Percentiles rank a stretch among this genome's conserved stretches.
Conservation (phyloP, 2,113 vertebrate genomes). For the Lasiurus cinereus region DNA sequence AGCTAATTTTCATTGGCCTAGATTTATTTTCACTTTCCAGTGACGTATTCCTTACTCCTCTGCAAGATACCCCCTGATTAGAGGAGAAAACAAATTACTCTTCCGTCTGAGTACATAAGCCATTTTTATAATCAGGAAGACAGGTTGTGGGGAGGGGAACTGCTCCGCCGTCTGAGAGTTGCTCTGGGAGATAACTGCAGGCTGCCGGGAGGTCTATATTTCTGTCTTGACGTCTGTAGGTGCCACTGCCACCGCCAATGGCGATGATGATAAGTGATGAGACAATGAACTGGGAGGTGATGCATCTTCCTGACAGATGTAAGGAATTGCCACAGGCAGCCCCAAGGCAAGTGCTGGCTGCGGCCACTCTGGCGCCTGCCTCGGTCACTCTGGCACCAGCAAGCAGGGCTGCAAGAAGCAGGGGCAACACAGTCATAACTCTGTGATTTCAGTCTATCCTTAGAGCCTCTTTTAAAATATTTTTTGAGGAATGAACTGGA, state of each 20-base stretch:
- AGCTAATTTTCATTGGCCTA: background rate
- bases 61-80: background rate
- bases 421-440: background rate
- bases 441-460: background rate
- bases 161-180: background rate
- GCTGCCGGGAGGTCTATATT: background rate
- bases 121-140: conserved; percentile 54
- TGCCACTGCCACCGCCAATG: background rate
- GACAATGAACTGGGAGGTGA: conserved; percentile 10
- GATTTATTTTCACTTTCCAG: background rate
- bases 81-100: background rate
- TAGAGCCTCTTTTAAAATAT: background rate
- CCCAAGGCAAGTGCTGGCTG: background rate
- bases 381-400: background rate
- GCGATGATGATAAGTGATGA: conserved; percentile 31
- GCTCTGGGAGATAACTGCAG: background rate
- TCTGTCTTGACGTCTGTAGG: conserved; percentile 29
- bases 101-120: background rate
- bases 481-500: background rate
- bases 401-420: background rate
- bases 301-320: background rate
- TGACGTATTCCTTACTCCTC: background rate
- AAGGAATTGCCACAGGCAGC: conserved; percentile 48
- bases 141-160: background rate
- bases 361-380: background rate